These are phyloP conservation scores for Axea sp. DNA, from an alignment of 2,888 invertebrate genomes.

Conservation along the genomic window DNA sequence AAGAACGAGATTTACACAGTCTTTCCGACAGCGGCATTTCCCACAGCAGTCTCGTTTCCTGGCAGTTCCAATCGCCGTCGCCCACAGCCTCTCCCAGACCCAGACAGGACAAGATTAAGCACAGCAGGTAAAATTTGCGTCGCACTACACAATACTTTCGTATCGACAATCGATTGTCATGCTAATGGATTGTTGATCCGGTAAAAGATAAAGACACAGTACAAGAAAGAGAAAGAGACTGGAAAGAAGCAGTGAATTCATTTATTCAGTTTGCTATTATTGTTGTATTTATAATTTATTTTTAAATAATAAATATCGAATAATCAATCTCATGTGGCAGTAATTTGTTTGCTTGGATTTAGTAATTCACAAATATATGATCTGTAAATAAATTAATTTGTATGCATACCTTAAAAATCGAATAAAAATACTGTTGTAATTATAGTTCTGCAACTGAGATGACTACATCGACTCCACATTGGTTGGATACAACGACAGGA, in stretches of 20 bases:
- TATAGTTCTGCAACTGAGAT: conserved; percentile 76
- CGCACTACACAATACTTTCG: conserved; percentile 26
- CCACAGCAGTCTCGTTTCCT: conserved; percentile 82
- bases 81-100: conserved; percentile 78
- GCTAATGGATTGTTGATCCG: conserved; percentile 36
- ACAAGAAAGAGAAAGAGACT: background rate
- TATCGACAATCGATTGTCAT: conserved; percentile 49
- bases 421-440: too few species aligned
- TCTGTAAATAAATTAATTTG: too few species aligned
- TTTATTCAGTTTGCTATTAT: too few species aligned
- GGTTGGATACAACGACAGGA: conserved; percentile 73
- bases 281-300: too few species aligned
- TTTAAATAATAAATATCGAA: too few species aligned
- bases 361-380: too few species aligned
- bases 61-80: conserved; percentile 84
- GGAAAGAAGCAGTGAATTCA: background rate
- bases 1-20: conserved; percentile 83
- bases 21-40: conserved; percentile 83
- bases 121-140: conserved; percentile 79
- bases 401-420: too few species aligned
- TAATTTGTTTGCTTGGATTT: too few species aligned
- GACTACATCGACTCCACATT: conserved; percentile 68
- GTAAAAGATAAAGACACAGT: conserved; percentile 10
- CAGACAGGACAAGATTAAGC: conserved; percentile 80
- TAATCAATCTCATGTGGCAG: too few species aligned